Evolutionary conservation across 2,797 vertebrate species (phyloP), one percentile per base, ranked within the genome.

Genomic region (Ptychadena robeensis): DNA sequence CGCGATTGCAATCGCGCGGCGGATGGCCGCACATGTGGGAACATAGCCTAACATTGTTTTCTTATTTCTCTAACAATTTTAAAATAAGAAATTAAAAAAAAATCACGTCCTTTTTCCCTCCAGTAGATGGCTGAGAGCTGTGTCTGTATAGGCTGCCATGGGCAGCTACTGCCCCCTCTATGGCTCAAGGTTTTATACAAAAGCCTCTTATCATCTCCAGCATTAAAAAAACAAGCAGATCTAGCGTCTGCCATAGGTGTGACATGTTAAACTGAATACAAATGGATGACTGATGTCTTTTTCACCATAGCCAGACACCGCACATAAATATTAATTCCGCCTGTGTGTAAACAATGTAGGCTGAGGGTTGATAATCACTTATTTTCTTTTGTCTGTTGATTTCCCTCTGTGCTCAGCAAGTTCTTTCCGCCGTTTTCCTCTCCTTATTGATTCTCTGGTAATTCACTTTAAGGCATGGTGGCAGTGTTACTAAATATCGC

Each of bases 361-460:
- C 34, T 34, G 76, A 57, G 40, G 65, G 30, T 69, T 79, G 22
- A 44, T 79, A 79, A 79, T 79, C 76, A 68, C 76, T 79, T 79
- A 57, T 79, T 79, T 68, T 79, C 76, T 59, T 78, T 69, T 79
- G 65, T 79, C 76, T 79, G 75, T 57, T 57, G 40, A 37, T 69
- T 79, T 66, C 65, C 76, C 76, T 69, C 65, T 37, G 76, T 35
- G 65, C 48, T 57, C 44, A 57, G 38, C 76, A 34, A 59, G 64
- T 69, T 79, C 64, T 79, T 79, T 28, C 65, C 69, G 28, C 25
- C 48, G 25, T 79, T 79, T 78, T 79, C 44, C 64, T 22, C 31
- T 79, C 14, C 48, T 79, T 79, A 79, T 79, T 79, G 76, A 79
- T 79, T 79, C 76, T 59, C 44, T 59, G 76, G 76, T 79, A 79